Base-by-base conservation (phyloP, 2,113 vertebrate genomes). In the Calyptommatus sinebrachiatus region DNA sequence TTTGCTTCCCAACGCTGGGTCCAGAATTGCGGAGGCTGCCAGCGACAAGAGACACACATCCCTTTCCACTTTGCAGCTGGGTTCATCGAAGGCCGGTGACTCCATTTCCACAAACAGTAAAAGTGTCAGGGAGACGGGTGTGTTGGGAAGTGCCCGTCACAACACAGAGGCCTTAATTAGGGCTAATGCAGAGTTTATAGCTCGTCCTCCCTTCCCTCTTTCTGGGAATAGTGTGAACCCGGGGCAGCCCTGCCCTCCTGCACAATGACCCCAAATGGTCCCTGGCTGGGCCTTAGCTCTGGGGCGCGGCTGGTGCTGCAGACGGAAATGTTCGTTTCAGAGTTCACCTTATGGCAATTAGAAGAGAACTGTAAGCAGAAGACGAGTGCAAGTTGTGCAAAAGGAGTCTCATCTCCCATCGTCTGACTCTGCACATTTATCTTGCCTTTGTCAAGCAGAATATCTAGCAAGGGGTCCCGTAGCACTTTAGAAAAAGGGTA, bases 61-160 rank as follows among this genome's bases (percentile, higher is more conserved):
- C 74, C 86, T 90, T 89, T 89, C 83, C 89, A 85, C 89, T 89
- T 85, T 86, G 69, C 71, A 85, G 85, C 0, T 8, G 1, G 91
- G 90, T 84, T 87, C 90, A 90, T 90, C 88, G 90, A 89, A 91
- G 88, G 79, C 87, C 85, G 0, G 53, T 78, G 88, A 89, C 80
- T 48, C 85, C 77, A 80, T 89, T 92, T 92, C 91, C 90, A 89
- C 85, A 80, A 89, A 90, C 88, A 92, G 89, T 92, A 90, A 92
- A 92, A 92, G 87, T 90, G 91, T 89, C 90, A 91, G 80, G 63
- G 84, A 82, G 81, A 76, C 83, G 85, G 88, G 90, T 74, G 85
- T 85, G 88, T 80, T 73, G 81, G 88, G 87, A 91, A 91, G 81
- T 82, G 60, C 78, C 66, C 0, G 88, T 92, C 89, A 91, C 89